These are phyloP conservation scores for Embidobia sp. DNA, from an alignment of 2,888 invertebrate species.

Conservation along the genomic window DNA sequence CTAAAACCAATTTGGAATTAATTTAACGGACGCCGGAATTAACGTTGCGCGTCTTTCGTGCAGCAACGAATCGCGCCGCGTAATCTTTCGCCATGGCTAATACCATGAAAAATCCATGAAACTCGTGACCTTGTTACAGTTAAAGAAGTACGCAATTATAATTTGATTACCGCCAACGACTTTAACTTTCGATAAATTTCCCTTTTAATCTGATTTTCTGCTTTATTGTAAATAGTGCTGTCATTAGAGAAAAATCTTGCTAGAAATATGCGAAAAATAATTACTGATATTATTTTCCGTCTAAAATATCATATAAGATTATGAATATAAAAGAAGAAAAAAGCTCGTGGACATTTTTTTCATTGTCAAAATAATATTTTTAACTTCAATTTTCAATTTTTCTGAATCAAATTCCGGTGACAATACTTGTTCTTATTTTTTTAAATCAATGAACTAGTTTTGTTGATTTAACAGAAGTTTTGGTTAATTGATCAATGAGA, in stretches of 20 bases:
- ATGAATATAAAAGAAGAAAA: no score
- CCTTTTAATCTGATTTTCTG: conserved; percentile 21
- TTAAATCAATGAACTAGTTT: no score
- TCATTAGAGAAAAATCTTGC: conserved; percentile 9
- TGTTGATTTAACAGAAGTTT: no score
- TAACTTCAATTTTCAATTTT: no score
- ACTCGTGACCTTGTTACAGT: conserved; percentile 66
- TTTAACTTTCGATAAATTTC: conserved; percentile 39
- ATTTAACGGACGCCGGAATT: conserved; percentile 67
- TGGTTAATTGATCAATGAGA: no score
- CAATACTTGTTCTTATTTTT: no score
- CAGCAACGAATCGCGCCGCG: conserved; percentile 57
- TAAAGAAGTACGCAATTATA: conserved; percentile 41
- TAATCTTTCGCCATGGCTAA: conserved; percentile 66
- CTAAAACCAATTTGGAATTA: conserved; percentile 71
- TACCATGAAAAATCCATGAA: conserved; percentile 66
- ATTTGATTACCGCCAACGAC: conserved; percentile 33
- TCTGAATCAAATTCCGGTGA: no score
- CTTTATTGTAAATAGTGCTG: conserved; percentile 17
- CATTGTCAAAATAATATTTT: no score
- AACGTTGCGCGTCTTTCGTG: conserved; percentile 56
- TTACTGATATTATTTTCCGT: no score
- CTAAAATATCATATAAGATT: no score
- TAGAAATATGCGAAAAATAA: conserved; percentile 12
- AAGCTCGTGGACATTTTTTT: no score